Evolutionary conservation across 2,113 vertebrate species (phyloP), one percentile per base, ranked within the genome.

Genomic region (Odontophorus gujanensis): DNA sequence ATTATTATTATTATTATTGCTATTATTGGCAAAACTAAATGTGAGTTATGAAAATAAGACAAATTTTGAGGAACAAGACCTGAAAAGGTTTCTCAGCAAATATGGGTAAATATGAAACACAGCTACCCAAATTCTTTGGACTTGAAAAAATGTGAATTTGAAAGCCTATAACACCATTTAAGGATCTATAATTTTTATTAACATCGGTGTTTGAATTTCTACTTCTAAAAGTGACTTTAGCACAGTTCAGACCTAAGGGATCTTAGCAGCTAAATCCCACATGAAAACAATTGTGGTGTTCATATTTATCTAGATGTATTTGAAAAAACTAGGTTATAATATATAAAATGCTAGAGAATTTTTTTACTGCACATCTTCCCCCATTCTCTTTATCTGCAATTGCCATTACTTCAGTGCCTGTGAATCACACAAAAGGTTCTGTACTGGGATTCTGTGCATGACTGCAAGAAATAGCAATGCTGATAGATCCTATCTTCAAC

Each of bases 191-290:
- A 9, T 63, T 75, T 91, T 67, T 50, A 24, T 51, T 92, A 63
- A n/a, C 7, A 58, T 45, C 59, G 17, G 2, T 51, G 8, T 48
- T 36, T 71, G 50, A 78, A 84, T 72, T 84, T 84, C 57, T 5
- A 24, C 67, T 71, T 95, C 65, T 25, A 55, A 81, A 90, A 61
- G 24, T 81, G 8, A 50, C 51, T 90, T 59, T 40, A 45, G 25
- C 17, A 38, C 16, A 45, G 13, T 65, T 73, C 36, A 65, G n/a
- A 2, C 5, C 55, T 89, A n/a, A 69, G 30, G 18, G n/a, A 14
- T 68, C 7, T 18, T 61, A 67, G 30, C 6, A 81, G 36, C 17
- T 38, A n/a, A 71, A 91, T 22, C 22, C 58, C 50, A 26, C 26
- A 50, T 55, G 68, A 63, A 87, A 83, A 47, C 22, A 78, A 71